A percentile compares a stretch with the other conserved stretches of the same genome.
These are phyloP conservation scores for Nannospalax galili DNA, from an alignment of 2,113 vertebrate species.

Conservation along the genomic window DNA sequence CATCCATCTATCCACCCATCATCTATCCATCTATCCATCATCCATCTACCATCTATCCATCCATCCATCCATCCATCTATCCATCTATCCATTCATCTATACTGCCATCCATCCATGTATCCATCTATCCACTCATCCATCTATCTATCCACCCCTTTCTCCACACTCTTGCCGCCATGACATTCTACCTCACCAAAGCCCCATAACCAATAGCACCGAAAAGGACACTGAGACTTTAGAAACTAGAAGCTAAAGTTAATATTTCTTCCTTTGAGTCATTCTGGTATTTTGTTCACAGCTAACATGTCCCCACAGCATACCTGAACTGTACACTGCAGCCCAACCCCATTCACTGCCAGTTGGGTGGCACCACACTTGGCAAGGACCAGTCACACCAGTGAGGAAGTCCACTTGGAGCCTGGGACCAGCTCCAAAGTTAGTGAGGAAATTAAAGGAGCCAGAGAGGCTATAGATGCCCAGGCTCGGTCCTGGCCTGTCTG, in stretches of 20 bases:
- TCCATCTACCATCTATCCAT: no score
- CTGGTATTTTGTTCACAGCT: not conserved
- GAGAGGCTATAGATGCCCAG: not conserved
- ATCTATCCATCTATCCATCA: no score
- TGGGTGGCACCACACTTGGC: not conserved
- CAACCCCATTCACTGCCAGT: not conserved
- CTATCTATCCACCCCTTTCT: not conserved
- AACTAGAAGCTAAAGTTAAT: not conserved
- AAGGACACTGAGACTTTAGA: not conserved
- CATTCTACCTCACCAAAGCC: not conserved
- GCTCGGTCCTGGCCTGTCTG: not conserved
- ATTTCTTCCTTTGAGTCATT: not conserved
- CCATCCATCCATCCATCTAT: no score
- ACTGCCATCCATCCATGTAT: no score
- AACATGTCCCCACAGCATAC: no score
- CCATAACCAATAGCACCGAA: not conserved
- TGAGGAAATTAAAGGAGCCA: accelerated
- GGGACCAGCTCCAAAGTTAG: not conserved
- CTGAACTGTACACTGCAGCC: not conserved
- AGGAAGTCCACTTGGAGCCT: not conserved
- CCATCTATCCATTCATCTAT: no score
- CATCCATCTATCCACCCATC: no score
- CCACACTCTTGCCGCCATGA: not conserved
- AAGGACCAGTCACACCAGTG: not conserved
- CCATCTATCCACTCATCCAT: no score